Percentiles rank a stretch among this genome's conserved stretches.
These are phyloP conservation scores for Drosophila suzukii DNA, from an alignment of 1,140 invertebrate genomes.

Conservation along the genomic window DNA sequence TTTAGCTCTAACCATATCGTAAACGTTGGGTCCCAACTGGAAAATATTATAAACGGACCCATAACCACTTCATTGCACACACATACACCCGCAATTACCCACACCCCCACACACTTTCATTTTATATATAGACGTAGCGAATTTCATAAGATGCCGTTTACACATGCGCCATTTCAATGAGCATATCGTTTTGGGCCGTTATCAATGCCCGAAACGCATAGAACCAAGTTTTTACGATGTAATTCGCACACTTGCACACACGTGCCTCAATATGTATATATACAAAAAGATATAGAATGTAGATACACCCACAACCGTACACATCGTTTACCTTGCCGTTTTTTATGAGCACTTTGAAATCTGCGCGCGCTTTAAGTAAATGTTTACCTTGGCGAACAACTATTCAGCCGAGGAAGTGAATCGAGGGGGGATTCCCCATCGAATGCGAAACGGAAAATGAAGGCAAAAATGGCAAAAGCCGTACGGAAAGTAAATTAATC, in stretches of 20 bases:
- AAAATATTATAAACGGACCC: slow-evolving; percentile 63
- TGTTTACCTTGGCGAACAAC: slow-evolving; percentile 77
- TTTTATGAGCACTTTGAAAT: slow-evolving; percentile 79
- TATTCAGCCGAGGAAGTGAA: slow-evolving; percentile 34
- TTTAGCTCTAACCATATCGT: slow-evolving; percentile 41
- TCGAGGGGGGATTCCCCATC: slow-evolving; percentile 13
- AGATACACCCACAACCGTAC: slow-evolving; percentile 9
- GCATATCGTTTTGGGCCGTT: slow-evolving; percentile 67
- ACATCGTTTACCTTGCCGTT: slow-evolving; percentile 56
- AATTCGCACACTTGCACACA: slow-evolving; percentile 61
- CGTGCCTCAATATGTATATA: slow-evolving; percentile 12
- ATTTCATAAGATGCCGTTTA: slow-evolving; percentile 69
- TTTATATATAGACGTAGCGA: slow-evolving; percentile 20
- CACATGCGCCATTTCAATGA: slow-evolving; percentile 67
- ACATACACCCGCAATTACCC: slow-evolving; percentile 29
- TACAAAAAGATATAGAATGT: slow-evolving; percentile 1
- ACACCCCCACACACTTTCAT: slow-evolving; percentile 15
- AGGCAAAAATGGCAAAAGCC: slow-evolving; percentile 71
- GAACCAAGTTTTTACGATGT: slow-evolving; percentile 77
- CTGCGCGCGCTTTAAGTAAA: slow-evolving; percentile 76
- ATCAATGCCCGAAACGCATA: slow-evolving; percentile 76
- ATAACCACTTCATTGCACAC: slow-evolving; percentile 71
- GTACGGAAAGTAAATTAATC: slow-evolving; percentile 80
- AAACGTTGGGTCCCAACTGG: slow-evolving; percentile 43
- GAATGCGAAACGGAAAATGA: slow-evolving; percentile 75